Conservation (phyloP, 2,113 vertebrate species). For the Silurus meridionalis region DNA sequence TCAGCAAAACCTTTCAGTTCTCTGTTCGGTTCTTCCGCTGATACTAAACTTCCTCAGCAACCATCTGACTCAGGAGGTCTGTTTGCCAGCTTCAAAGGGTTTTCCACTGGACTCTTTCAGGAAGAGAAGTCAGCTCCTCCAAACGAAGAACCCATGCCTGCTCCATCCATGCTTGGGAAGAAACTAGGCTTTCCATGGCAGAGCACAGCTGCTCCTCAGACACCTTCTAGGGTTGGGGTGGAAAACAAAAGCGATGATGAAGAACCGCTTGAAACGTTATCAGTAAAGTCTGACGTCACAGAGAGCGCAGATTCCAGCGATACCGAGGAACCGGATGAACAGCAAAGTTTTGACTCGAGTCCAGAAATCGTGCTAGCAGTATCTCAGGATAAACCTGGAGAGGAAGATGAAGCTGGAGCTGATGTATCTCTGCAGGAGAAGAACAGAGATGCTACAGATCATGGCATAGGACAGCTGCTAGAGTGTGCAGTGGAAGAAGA, state of each 20-base stretch:
- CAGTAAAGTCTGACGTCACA: constrained; percentile 61
- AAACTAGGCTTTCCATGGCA: constrained; percentile 80
- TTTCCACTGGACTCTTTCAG: constrained; percentile 84
- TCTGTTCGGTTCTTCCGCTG: constrained; percentile 74
- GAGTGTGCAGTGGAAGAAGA: constrained; percentile 62
- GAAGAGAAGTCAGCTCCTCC: constrained; percentile 67
- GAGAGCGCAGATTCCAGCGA: constrained; percentile 68
- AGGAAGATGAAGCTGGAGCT: constrained; percentile 55
- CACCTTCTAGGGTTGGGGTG: constrained; percentile 39
- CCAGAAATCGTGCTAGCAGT: constrained; percentile 56
- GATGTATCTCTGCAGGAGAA: constrained; percentile 49
- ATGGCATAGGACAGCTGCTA: constrained; percentile 57
- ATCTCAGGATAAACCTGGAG: constrained; percentile 56
- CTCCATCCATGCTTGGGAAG: constrained; percentile 77
- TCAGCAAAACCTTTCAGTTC: constrained; percentile 77
- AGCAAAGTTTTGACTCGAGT: constrained; percentile 57
- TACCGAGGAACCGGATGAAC: constrained; percentile 61
- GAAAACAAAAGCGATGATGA: constrained; percentile 47
- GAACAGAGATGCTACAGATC: constrained; percentile 46
- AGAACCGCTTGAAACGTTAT: constrained; percentile 56
- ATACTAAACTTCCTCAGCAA: constrained; percentile 56
- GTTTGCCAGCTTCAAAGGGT: constrained; percentile 81
- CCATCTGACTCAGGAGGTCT: constrained; percentile 70
- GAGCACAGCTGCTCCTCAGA: constrained; percentile 64
- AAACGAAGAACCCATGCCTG: constrained; percentile 62